Percentiles rank a stretch among this genome's conserved stretches.
Conservation (phyloP, 2,797 vertebrate species). For the Carduelis carduelis region DNA sequence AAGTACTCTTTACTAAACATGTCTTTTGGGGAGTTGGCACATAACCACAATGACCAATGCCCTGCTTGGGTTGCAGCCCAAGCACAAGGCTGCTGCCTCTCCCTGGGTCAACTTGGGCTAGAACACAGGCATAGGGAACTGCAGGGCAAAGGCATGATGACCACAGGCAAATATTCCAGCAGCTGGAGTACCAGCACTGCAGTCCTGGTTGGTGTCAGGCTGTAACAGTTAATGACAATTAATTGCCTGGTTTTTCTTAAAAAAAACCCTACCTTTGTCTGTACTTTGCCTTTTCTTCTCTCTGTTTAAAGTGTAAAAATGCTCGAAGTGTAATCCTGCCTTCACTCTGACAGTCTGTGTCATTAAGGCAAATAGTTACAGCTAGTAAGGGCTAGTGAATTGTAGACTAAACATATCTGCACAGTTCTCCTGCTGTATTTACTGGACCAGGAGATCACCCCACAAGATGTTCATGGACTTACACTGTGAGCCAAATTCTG, state of each 20-base stretch:
- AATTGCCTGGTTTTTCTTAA: neutral
- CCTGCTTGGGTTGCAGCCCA: neutral
- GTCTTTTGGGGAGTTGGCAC: neutral
- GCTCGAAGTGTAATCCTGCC: neutral
- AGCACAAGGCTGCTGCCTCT: neutral
- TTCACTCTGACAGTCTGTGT: neutral
- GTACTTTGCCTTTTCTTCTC: neutral
- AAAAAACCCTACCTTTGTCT: neutral
- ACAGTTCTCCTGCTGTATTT: fast-evolving
- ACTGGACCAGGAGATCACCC: neutral
- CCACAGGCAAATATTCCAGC: fast-evolving
- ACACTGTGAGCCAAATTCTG: neutral
- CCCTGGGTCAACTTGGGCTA: neutral
- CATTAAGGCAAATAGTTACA: neutral
- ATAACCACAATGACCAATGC: neutral
- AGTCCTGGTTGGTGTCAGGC: neutral
- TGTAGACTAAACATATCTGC: neutral
- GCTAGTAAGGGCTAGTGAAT: neutral
- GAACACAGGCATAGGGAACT: neutral
- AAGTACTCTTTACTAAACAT: neutral
- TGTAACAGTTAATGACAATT: neutral
- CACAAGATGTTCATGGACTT: fast-evolving
- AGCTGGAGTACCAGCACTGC: neutral
- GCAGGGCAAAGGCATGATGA: neutral
- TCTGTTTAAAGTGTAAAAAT: neutral